Percentiles rank a stretch among this genome's conserved stretches.
Conservation (phyloP, 2,113 vertebrate species). For the Puffinus mauretanicus region DNA sequence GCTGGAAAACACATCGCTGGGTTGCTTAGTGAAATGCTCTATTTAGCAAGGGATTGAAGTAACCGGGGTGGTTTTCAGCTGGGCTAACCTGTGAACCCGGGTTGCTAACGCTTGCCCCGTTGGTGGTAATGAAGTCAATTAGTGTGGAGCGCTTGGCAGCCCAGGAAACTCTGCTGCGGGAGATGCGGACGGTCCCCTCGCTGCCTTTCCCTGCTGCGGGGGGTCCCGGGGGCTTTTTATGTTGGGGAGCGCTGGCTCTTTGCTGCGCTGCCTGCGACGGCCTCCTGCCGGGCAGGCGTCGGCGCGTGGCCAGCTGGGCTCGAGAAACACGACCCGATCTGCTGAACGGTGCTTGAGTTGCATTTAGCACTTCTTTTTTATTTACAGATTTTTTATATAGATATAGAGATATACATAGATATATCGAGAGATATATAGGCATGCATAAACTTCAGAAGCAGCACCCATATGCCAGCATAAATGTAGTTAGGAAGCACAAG, state of each 20-base stretch:
- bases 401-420: background rate
- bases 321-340: background rate
- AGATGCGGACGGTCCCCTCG: background rate
- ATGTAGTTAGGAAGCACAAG: background rate
- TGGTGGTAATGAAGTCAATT: background rate
- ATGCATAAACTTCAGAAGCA: background rate
- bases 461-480: accelerated
- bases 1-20: conserved; percentile 2
- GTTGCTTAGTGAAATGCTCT: background rate
- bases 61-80: background rate
- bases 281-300: background rate
- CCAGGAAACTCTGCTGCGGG: background rate
- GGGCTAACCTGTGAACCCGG: background rate
- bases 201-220: background rate
- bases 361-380: background rate
- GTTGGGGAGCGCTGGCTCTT: background rate
- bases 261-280: background rate
- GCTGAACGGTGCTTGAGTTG: background rate
- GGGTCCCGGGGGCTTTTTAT: accelerated
- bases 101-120: background rate
- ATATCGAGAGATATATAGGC: background rate
- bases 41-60: conserved; percentile 32
- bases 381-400: background rate
- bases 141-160: background rate
- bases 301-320: background rate